Evolutionary conservation across 2,113 vertebrate species (phyloP).

Genomic region (Cavia aperea): DNA sequence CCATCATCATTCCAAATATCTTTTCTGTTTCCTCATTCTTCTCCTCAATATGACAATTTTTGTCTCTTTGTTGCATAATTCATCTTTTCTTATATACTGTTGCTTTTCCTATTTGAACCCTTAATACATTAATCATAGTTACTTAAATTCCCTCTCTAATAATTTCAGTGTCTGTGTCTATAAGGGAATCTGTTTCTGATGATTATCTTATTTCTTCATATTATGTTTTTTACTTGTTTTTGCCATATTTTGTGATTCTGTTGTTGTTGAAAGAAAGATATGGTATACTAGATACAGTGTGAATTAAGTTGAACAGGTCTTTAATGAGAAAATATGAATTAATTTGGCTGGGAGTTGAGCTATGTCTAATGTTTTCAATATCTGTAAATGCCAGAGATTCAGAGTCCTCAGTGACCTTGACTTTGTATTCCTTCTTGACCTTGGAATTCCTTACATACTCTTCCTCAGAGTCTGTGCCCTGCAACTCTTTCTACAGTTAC

Average conservation of each 20-base stretch:
- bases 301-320: not conserved
- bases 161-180: not conserved
- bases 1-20: not conserved
- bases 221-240: not conserved
- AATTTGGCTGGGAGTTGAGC: not conserved
- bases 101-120: not conserved
- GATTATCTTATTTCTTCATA: not conserved
- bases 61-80: not conserved
- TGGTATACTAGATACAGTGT: not conserved
- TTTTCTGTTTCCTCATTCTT: not conserved
- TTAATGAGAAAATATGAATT: not conserved
- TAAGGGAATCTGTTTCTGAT: not conserved
- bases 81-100: not conserved
- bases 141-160: not conserved
- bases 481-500: not conserved
- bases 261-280: conserved; percentile 3
- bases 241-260: not conserved
- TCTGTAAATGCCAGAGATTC: not conserved
- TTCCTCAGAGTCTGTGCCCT: not conserved
- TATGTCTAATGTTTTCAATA: not conserved
- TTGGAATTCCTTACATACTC: not conserved
- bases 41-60: not conserved
- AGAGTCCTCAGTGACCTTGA: not conserved
- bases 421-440: not conserved
- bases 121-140: not conserved